These are phyloP conservation scores for Phymanthus crucifer DNA, from an alignment of 92 coral and sea anemone species.

Conservation along the genomic window DNA sequence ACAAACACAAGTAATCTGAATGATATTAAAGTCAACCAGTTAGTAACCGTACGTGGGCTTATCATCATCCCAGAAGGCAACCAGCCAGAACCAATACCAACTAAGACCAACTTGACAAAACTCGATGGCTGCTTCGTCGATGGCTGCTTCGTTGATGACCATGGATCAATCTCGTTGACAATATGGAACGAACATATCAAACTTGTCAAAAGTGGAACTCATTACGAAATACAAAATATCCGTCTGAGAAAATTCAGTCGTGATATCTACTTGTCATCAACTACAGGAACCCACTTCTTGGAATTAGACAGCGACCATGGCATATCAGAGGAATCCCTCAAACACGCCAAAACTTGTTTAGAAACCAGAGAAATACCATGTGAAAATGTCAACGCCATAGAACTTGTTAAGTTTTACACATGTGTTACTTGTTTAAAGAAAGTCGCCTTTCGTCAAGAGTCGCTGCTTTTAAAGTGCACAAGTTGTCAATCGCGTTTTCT, in stretches of 20 bases:
- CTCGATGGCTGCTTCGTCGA: conserved; percentile 52
- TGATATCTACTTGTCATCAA: conserved; percentile 41
- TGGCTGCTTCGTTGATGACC: conserved; percentile 45
- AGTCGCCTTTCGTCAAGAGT: conserved; percentile 53
- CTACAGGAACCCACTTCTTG: conserved; percentile 27
- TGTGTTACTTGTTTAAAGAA: conserved; percentile 54
- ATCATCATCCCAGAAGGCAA: conserved; percentile 25
- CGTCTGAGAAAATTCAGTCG: conserved; percentile 43
- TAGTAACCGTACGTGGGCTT: conserved; percentile 37
- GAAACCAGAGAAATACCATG: conserved; percentile 1
- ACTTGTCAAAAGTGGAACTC: conserved; percentile 32
- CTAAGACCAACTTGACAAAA: conserved; percentile 23
- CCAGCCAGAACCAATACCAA: conserved; percentile 33
- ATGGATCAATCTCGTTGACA: conserved; percentile 34
- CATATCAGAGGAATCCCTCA: not conserved
- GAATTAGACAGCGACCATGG: conserved; percentile 8
- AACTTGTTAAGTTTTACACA: conserved; percentile 38
- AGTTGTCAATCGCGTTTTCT: conserved; percentile 45
- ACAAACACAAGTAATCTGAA: conserved; percentile 24
- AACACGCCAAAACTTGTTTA: conserved; percentile 22
- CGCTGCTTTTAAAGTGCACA: conserved; percentile 49
- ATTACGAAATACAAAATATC: conserved; percentile 29
- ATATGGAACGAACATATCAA: conserved; percentile 42
- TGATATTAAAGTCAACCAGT: conserved; percentile 28
- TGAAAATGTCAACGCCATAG: conserved; percentile 14